Base-by-base conservation (phyloP, 2,797 vertebrate genomes). In the Margarornis squamiger region DNA sequence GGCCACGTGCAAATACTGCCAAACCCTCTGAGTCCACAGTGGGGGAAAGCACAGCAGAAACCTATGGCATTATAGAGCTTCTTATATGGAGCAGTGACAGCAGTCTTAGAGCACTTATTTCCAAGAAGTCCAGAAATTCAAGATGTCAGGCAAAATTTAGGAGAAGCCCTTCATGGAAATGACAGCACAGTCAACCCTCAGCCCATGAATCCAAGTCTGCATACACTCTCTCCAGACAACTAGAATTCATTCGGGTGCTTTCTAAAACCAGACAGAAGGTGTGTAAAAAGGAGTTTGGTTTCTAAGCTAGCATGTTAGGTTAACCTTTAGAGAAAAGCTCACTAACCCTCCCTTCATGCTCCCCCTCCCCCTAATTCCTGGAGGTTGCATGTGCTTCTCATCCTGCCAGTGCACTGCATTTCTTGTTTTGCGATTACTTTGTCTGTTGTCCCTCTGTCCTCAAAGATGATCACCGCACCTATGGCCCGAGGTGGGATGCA, bases 391-490 rank as follows among this genome's bases (percentile, higher is more conserved):
- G 97, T 92, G 96, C 97, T 97, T 96, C 93, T 96, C 97, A 96
- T 97, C 97, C 97, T 96, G 94, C 96, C 97, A 94, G 89, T 94
- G 95, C 97, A 95, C 97, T 98, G 97, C 97, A 94, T 98, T 98
- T 98, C 97, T 98, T 98, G 97, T 98, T 98, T 98, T 98, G 97
- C 97, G 93, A 98, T 98, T 97, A 98, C 98, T 97, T 98, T 98
- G 97, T 98, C 97, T 98, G 98, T 98, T 98, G 98, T 98, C 98
- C 98, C 98, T 98, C 98, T 98, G 96, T 98, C 98, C 98, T 98
- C 97, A 97, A 98, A 98, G 98, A 98, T 99, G 99, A 97, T 99
- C 98, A 97, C 96, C 95, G 96, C 98, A 96, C 95, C 98, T 91
- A 98, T 98, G 97, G 96, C 97, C 97, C 98, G 98, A 98, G 97